Percentiles rank a stretch among this genome's conserved stretches.
Conservation (phyloP, 2,888 invertebrate species). For the Diarsia rubi region DNA sequence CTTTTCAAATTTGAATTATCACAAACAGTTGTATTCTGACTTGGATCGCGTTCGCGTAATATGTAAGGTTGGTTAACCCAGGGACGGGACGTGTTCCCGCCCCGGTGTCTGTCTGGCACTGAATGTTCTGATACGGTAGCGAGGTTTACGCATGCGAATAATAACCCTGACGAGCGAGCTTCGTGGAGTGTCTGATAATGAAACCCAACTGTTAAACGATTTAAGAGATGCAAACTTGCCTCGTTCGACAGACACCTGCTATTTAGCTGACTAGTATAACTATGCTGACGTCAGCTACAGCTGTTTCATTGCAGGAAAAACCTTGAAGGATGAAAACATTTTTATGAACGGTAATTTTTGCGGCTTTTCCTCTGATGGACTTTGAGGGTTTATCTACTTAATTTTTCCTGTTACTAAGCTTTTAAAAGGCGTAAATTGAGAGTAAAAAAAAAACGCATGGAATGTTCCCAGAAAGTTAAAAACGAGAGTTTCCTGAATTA, state of each 20-base stretch:
- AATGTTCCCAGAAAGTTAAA: background rate
- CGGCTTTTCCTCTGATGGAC: background rate
- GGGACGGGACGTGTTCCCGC: constrained; percentile 76
- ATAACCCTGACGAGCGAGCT: constrained; percentile 82
- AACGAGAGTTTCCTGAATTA: background rate
- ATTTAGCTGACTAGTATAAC: constrained; percentile 30
- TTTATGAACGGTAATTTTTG: constrained; percentile 1
- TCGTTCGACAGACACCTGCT: constrained; percentile 53
- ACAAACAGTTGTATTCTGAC: constrained; percentile 58
- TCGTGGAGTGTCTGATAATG: constrained; percentile 82
- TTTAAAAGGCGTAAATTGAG: background rate
- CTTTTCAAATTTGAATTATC: constrained; percentile 42
- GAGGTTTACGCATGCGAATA: constrained; percentile 87
- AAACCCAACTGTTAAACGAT: constrained; percentile 81
- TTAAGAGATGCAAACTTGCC: constrained; percentile 73
- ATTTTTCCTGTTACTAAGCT: constrained; percentile 5
- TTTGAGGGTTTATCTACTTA: background rate
- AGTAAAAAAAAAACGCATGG: background rate
- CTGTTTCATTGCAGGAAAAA: background rate
- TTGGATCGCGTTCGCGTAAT: constrained; percentile 71
- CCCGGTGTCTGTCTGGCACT: constrained; percentile 78
- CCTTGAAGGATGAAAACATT: background rate
- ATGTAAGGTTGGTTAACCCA: constrained; percentile 45
- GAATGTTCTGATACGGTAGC: constrained; percentile 79
- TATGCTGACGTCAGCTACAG: constrained; percentile 29